Evolutionary conservation across 2,888 invertebrate genomes (phyloP).

Genomic region (Muscina levida): DNA sequence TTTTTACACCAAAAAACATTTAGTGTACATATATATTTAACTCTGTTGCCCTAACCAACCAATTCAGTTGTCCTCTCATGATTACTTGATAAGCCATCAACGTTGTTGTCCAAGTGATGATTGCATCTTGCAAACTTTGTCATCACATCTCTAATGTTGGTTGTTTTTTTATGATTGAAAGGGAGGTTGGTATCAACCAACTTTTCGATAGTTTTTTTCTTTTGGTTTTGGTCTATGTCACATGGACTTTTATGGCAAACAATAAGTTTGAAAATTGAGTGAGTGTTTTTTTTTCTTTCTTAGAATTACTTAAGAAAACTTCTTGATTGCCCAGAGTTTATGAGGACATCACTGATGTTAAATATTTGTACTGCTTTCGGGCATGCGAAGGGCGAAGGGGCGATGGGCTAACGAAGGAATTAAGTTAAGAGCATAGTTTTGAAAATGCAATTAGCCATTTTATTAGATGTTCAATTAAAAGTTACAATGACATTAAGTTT

Average conservation of each 20-base stretch:
- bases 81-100: too few species aligned
- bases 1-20: too few species aligned
- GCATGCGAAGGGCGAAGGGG: too few species aligned
- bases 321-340: constrained; percentile 48
- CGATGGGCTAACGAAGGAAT: not conserved
- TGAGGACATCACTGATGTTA: constrained; percentile 46
- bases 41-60: too few species aligned
- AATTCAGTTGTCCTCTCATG: not conserved
- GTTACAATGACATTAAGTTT: not conserved
- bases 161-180: too few species aligned
- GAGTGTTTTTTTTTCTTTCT: constrained; percentile 24
- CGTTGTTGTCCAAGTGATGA: not conserved
- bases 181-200: not conserved
- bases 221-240: constrained; percentile 11
- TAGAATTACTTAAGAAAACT: constrained; percentile 19
- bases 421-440: constrained; percentile 40
- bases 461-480: constrained; percentile 51
- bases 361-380: constrained; percentile 42
- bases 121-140: constrained; percentile 17
- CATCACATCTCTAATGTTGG: too few species aligned
- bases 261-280: constrained; percentile 42
- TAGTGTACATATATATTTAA: too few species aligned
- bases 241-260: constrained; percentile 23
- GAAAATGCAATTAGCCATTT: constrained; percentile 53
- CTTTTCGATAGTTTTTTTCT: constrained; percentile 12